Percentiles rank a stretch among this genome's conserved stretches.
Conservation (phyloP, 1,140 invertebrate genomes). For the Drosophila bocqueti region DNA sequence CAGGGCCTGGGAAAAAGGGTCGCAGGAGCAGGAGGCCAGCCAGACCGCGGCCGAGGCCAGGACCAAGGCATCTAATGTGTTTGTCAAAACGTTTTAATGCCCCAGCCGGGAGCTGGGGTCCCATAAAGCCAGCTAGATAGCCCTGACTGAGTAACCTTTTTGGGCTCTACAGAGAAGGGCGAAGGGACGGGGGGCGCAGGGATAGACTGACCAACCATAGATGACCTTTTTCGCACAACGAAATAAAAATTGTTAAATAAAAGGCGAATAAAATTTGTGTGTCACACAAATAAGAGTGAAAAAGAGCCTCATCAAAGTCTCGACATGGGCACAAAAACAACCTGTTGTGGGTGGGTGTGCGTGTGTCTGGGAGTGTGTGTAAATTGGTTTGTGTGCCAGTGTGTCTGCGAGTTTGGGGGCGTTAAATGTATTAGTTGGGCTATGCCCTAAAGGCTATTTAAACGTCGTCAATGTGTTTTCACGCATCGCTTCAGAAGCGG, state of each 20-base stretch:
- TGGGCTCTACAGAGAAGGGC: constrained; percentile 1
- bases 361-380: constrained; percentile 13
- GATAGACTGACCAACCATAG: constrained; percentile 51
- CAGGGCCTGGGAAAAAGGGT: constrained; percentile 33
- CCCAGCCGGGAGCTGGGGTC: constrained; percentile 35
- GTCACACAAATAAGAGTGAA: constrained; percentile 58
- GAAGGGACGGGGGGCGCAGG: neutral
- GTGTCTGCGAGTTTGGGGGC: constrained; percentile 23
- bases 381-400: neutral
- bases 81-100: constrained; percentile 81
- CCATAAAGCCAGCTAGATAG: constrained; percentile 63
- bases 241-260: constrained; percentile 83
- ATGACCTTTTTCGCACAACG: constrained; percentile 77
- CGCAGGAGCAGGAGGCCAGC: constrained; percentile 4
- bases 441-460: constrained; percentile 70
- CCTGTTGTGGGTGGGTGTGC: constrained; percentile 60
- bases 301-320: constrained; percentile 56
- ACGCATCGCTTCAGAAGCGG: constrained; percentile 55
- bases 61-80: constrained; percentile 69
- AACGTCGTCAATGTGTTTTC: constrained; percentile 77
- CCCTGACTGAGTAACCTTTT: constrained; percentile 31
- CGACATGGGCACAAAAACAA: constrained; percentile 50
- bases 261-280: constrained; percentile 78
- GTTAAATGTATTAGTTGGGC: constrained; percentile 55
- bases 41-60: constrained; percentile 40